Evolutionary conservation across 1,140 invertebrate species (phyloP), one percentile per base, ranked within the genome.

Genomic region (Bombus pyrosoma): DNA sequence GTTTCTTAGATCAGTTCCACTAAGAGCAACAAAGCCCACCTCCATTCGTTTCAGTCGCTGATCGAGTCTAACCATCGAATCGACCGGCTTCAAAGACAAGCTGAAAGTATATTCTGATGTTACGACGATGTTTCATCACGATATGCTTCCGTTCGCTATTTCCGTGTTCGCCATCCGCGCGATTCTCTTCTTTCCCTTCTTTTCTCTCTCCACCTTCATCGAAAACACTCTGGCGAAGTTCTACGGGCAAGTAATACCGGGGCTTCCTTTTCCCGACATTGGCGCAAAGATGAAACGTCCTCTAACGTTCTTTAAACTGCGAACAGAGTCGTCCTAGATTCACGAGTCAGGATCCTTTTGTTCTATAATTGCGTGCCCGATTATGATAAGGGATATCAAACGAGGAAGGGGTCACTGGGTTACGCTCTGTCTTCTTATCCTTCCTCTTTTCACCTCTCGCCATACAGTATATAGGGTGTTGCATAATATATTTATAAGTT

Each of bases 381-480:
- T 87, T 83, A 78, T 71, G 89, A 88, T 88, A 81, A 90, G 77
- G 39, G 59, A 82, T 62, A 83, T 89, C 82, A 87, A 87, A 87
- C 72, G 81, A 53, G n/a, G 41, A 32, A 53, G 25, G 34, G 64
- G 34, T 9, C 76, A 74, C 39, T 66, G n/a, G 32, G 34, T 66
- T 73, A 71, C 57, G 12, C 37, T 79, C 53, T 32, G 15, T 41
- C 3, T n/a, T 9, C 32, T 8, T 13, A 8, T 22, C 3, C 15
- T 15, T n/a, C 25, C 13, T 12, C 22, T 13, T 32, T 22, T 18
- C 47, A 10, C 22, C 25, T 10, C 28, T 37, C 41, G 8, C 22
- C n/a, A 22, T 32, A 18, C 2, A 2, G 13, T 32, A 4, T 32
- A 32, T 6, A 32, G 15, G 3, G 1, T 62, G 28, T 53, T 53